Conservation (phyloP, 2,797 vertebrate species). For the Brachyalestes nurse region DNA sequence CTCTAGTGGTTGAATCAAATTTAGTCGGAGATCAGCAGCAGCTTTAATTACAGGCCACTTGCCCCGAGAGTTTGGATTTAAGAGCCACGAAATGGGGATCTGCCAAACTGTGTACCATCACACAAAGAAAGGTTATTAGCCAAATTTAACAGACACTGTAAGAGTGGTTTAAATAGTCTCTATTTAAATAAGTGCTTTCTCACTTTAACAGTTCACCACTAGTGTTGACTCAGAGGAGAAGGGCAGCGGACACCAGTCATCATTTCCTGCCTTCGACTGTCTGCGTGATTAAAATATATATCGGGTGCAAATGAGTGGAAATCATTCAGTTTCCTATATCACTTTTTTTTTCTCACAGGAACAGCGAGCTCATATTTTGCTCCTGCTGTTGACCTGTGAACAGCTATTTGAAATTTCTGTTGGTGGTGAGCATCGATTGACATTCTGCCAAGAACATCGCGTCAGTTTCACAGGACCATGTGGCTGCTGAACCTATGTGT, state of each 20-base stretch:
- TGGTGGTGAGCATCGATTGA: conserved; percentile 7
- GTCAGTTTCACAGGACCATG: neutral
- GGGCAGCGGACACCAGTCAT: conserved; percentile 33
- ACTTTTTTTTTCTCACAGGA: conserved; percentile 37
- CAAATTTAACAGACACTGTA: neutral
- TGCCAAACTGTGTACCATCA: neutral
- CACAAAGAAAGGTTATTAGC: neutral
- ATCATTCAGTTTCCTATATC: conserved; percentile 26
- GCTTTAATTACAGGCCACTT: conserved; percentile 47
- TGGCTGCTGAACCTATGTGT: neutral
- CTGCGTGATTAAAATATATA: conserved; percentile 43
- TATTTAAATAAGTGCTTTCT: conserved; percentile 25
- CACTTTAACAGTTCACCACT: conserved; percentile 25
- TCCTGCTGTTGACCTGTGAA: conserved; percentile 23
- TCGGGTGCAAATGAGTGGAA: conserved; percentile 38
- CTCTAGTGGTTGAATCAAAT: conserved; percentile 43
- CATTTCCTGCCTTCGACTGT: conserved; percentile 46
- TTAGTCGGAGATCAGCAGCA: conserved; percentile 8
- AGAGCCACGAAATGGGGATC: neutral
- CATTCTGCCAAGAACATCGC: neutral
- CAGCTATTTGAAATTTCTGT: conserved; percentile 6
- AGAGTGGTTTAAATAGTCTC: neutral
- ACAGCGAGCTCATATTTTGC: conserved; percentile 4
- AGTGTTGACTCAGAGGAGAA: conserved; percentile 41
- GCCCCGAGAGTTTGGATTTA: conserved; percentile 22